Conservation (phyloP, 2,113 vertebrate genomes). For the Scytalopus superciliaris region DNA sequence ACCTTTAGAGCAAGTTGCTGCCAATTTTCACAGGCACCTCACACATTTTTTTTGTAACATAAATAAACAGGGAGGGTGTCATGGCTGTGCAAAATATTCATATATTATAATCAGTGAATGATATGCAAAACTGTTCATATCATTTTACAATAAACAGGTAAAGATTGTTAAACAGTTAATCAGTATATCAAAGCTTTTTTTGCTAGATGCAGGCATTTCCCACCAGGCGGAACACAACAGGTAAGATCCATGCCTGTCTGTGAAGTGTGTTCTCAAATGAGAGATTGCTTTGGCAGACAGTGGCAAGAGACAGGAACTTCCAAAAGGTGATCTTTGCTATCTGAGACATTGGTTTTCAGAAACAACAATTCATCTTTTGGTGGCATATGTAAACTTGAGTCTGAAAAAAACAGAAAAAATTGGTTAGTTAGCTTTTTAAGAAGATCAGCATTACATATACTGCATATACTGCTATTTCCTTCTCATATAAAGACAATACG, state of each 20-base stretch:
- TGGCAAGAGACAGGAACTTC: not conserved
- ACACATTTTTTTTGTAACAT: not conserved
- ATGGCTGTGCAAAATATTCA: not conserved
- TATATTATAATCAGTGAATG: not conserved
- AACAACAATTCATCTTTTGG: not conserved
- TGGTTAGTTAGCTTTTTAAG: not conserved
- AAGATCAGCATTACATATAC: not conserved
- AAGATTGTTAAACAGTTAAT: not conserved
- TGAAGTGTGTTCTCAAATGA: not conserved
- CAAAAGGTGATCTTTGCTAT: not conserved
- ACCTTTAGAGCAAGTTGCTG: not conserved
- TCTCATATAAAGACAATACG: not conserved
- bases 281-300: not conserved
- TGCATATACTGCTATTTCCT: not conserved
- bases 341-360: not conserved
- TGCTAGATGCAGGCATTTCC: not conserved
- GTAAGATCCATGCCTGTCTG: not conserved
- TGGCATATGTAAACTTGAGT: rapidly evolving
- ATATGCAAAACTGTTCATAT: not conserved
- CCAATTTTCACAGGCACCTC: not conserved
- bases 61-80: not conserved
- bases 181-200: not conserved
- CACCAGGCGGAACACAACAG: not conserved
- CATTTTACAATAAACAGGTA: not conserved
- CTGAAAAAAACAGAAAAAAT: not conserved